phyloP scores from a whole-genome alignment of 2,888 invertebrate species.

The Alloscopus bannaensis region DNA sequence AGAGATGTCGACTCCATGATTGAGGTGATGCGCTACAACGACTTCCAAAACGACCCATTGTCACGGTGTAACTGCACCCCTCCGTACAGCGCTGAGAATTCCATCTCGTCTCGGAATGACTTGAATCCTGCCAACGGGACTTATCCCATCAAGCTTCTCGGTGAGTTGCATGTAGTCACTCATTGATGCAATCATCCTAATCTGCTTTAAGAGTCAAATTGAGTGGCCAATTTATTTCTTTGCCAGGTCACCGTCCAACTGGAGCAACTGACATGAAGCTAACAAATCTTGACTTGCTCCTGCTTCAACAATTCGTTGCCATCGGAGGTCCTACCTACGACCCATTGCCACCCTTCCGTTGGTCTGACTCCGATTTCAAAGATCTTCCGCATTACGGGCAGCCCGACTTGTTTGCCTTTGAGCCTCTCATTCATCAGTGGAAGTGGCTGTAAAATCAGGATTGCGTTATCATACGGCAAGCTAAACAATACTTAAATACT shows the following conservation, averaged over 20 bases:
- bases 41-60: conserved; percentile 82
- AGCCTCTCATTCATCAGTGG: conserved; percentile 80
- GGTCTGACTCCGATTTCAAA: conserved; percentile 83
- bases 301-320: conserved; percentile 71
- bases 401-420: conserved; percentile 85
- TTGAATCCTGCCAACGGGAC: conserved; percentile 84
- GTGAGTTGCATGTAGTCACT: conserved; percentile 41
- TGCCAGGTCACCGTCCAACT: conserved; percentile 80
- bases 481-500: too few species aligned
- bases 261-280: conserved; percentile 82
- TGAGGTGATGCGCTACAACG: conserved; percentile 82
- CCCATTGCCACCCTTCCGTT: conserved; percentile 84
- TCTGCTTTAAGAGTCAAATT: too few species aligned
- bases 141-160: conserved; percentile 82
- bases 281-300: conserved; percentile 68
- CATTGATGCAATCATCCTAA: neutral
- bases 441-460: conserved; percentile 76
- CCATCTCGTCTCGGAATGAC: conserved; percentile 83
- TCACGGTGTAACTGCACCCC: conserved; percentile 82
- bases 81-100: conserved; percentile 83
- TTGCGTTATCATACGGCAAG: too few species aligned
- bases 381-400: conserved; percentile 82
- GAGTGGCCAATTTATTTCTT: too few species aligned
- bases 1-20: conserved; percentile 80
- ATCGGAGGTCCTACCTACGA: conserved; percentile 77